Evolutionary conservation across 53 echinoderm and acorn worm species (phyloP).

Genomic region (Arbacia lixula): DNA sequence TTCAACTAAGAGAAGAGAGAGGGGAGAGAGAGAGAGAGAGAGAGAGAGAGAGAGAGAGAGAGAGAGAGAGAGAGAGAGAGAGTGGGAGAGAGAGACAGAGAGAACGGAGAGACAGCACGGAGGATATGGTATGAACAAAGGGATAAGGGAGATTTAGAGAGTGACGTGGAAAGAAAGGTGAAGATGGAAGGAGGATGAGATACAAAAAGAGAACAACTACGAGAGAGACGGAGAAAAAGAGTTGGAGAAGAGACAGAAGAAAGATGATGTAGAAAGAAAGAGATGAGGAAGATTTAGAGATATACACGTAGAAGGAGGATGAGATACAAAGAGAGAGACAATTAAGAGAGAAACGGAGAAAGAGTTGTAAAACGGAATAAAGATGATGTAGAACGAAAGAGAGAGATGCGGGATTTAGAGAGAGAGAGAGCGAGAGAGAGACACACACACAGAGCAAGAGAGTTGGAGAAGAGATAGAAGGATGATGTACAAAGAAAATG

Average conservation of each 20-base stretch:
- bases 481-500: not conserved
- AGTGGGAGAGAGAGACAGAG: not conserved
- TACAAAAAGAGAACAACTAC: too few species aligned
- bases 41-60: not conserved
- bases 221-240: not conserved
- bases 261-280: not conserved
- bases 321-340: not conserved
- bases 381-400: not conserved
- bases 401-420: not conserved
- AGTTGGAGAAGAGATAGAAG: not conserved
- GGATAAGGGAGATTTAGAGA: not conserved
- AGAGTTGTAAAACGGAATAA: not conserved
- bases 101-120: not conserved
- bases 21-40: not conserved
- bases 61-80: not conserved
- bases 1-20: not conserved
- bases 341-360: not conserved
- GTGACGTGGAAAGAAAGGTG: not conserved
- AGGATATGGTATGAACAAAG: not conserved
- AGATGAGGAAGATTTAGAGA: not conserved
- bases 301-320: not conserved
- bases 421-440: not conserved
- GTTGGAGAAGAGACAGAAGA: not conserved
- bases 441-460: not conserved
- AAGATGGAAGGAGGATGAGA: not conserved